Evolutionary conservation across 1,140 invertebrate species (phyloP).

Genomic region (Lordiphosa stackelbergi): DNA sequence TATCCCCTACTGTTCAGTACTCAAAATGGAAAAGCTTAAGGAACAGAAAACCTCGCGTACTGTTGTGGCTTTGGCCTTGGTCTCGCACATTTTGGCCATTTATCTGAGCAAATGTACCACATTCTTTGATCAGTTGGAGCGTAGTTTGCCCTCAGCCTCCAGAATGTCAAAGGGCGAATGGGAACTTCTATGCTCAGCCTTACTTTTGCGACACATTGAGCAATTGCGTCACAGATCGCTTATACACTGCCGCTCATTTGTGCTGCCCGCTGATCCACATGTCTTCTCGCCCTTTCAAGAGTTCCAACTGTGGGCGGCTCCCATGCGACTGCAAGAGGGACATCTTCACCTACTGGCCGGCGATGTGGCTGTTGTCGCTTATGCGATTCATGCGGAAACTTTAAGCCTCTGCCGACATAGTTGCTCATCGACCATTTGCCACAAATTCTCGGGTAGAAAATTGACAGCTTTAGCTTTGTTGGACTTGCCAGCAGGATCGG

Average conservation of each 20-base stretch:
- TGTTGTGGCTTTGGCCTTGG: constrained; percentile 37
- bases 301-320: constrained; percentile 49
- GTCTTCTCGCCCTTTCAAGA: constrained; percentile 51
- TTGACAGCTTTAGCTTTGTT: constrained; percentile 45
- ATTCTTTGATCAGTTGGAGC: constrained; percentile 57
- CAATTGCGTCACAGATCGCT: constrained; percentile 51
- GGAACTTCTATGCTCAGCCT: constrained; percentile 48
- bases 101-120: constrained; percentile 56
- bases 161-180: constrained; percentile 50
- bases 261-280: constrained; percentile 57
- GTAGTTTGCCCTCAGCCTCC: constrained; percentile 42
- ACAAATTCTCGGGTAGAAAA: constrained; percentile 51
- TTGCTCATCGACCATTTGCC: constrained; percentile 43
- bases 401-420: constrained; percentile 51
- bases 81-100: constrained; percentile 49
- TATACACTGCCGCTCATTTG: constrained; percentile 54
- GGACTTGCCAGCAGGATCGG: constrained; percentile 45
- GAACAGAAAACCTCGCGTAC: constrained; percentile 39
- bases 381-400: constrained; percentile 49
- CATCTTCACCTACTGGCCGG: constrained; percentile 50
- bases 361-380: constrained; percentile 51
- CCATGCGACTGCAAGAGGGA: constrained; percentile 43
- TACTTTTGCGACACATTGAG: constrained; percentile 50
- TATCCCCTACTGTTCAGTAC: constrained; percentile 48
- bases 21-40: constrained; percentile 36